Conservation (phyloP, 1,140 invertebrate genomes). For the Adoxophyes honmai region DNA sequence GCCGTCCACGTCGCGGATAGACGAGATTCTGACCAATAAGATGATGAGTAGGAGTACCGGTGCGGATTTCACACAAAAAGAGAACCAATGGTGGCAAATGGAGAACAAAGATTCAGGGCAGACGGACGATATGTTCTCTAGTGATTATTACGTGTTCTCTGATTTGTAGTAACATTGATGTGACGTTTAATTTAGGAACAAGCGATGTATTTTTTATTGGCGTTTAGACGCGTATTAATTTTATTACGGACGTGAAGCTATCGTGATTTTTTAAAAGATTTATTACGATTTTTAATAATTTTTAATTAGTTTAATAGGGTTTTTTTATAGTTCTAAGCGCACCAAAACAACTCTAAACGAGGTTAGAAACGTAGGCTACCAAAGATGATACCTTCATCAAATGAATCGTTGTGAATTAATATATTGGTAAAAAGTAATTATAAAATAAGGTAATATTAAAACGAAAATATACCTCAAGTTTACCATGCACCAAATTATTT, state of each 20-base stretch:
- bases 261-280: constrained; percentile 12
- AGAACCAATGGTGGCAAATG: constrained; percentile 60
- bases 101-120: constrained; percentile 47
- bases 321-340: constrained; percentile 38
- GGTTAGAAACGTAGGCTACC: constrained; percentile 56
- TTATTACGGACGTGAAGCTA: constrained; percentile 6
- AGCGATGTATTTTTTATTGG: neutral
- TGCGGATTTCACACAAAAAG: constrained; percentile 43
- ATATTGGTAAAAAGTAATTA: constrained; percentile 43
- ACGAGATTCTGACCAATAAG: constrained; percentile 73
- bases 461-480: constrained; percentile 69
- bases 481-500: constrained; percentile 73
- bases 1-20: constrained; percentile 68
- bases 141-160: constrained; percentile 60
- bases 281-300: constrained; percentile 12
- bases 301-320: constrained; percentile 4
- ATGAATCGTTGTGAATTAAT: constrained; percentile 63
- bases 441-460: constrained; percentile 27
- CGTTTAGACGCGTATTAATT: neutral
- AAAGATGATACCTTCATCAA: constrained; percentile 72
- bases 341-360: constrained; percentile 55
- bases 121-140: constrained; percentile 46
- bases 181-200: neutral
- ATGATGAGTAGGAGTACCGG: constrained; percentile 34
- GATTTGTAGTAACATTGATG: constrained; percentile 31